Evolutionary conservation across 2,797 vertebrate species (phyloP).

Genomic region (Podargus strigoides): DNA sequence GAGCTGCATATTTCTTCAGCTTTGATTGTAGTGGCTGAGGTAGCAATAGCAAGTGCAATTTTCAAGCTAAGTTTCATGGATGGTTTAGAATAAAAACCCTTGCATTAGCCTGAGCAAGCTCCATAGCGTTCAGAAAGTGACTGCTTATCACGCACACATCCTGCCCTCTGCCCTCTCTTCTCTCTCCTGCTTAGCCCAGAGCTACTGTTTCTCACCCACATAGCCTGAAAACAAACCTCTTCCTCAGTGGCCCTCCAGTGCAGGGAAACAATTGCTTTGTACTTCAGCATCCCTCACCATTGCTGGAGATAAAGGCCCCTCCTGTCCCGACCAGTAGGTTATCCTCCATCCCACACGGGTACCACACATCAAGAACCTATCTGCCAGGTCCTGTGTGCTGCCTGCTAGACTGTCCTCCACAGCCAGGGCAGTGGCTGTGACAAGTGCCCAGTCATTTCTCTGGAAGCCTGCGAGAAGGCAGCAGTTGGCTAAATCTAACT

Average conservation of each 20-base stretch:
- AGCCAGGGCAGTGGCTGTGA: neutral
- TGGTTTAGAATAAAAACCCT: neutral
- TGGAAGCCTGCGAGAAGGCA: neutral
- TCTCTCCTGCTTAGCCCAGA: neutral
- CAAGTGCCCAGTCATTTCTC: neutral
- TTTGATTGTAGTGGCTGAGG: neutral
- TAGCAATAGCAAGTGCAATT: constrained; percentile 28
- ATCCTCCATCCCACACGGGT: neutral
- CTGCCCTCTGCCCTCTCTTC: neutral
- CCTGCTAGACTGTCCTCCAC: neutral
- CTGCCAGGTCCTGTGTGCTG: neutral
- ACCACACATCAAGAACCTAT: neutral
- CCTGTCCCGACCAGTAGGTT: neutral
- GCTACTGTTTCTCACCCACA: neutral
- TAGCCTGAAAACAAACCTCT: neutral
- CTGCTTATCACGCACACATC: neutral
- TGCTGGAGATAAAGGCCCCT: neutral
- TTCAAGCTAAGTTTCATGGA: neutral
- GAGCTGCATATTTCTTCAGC: neutral
- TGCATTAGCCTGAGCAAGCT: neutral
- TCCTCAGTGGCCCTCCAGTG: neutral
- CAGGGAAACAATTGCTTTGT: neutral
- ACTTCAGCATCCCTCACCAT: neutral
- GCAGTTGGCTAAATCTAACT: neutral
- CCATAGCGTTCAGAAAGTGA: neutral